Percentiles rank a stretch among this genome's conserved stretches.
phyloP scores from a whole-genome alignment of 2,113 vertebrate genomes.

The Chelonoidis abingdonii region DNA sequence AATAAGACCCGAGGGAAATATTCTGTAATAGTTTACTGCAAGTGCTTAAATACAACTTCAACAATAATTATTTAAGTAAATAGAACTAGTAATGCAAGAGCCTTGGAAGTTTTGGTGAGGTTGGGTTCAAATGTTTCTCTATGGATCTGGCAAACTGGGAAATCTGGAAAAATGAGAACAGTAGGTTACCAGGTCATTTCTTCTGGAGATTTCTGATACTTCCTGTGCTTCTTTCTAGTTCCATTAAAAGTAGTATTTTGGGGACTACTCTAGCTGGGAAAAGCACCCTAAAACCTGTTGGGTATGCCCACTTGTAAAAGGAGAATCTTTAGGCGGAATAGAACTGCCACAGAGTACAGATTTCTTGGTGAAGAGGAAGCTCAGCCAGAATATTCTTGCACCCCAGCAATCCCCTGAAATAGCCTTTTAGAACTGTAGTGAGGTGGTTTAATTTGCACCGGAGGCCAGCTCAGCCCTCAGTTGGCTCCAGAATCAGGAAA shows the following conservation, averaged over 20 bases:
- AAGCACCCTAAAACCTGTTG: background rate
- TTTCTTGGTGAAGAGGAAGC: background rate
- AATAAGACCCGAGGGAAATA: background rate
- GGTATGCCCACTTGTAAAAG: background rate
- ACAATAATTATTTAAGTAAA: background rate
- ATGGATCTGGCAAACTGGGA: background rate
- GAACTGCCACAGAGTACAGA: background rate
- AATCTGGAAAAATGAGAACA: background rate
- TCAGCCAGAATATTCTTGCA: background rate
- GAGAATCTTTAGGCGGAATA: background rate
- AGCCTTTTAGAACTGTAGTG: background rate
- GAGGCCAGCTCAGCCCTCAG: background rate
- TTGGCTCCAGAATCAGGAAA: background rate
- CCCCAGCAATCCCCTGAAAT: background rate
- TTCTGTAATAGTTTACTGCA: background rate
- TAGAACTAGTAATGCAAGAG: background rate
- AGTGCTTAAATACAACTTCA: background rate
- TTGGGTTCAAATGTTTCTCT: background rate
- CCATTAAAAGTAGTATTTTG: background rate
- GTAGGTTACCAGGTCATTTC: background rate
- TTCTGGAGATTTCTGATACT: background rate
- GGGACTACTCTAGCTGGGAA: background rate
- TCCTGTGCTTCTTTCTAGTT: background rate
- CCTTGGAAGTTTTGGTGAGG: background rate
- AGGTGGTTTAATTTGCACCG: background rate